phyloP scores from a whole-genome alignment of 1,140 invertebrate genomes.

The Hylaeus volcanicus region DNA sequence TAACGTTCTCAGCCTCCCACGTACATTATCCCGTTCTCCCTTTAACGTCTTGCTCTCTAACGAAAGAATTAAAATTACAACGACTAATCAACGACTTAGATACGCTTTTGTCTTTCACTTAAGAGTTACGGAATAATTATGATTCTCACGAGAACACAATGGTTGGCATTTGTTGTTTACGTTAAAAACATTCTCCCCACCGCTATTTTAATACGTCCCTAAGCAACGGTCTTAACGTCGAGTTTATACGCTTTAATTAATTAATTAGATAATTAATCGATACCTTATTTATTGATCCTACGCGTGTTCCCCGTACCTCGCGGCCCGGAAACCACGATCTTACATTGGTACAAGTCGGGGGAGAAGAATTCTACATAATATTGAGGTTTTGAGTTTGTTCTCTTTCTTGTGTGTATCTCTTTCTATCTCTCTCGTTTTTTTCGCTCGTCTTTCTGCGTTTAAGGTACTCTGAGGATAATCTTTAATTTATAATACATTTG shows the following conservation, averaged over 20 bases:
- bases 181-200: slow-evolving; percentile 68
- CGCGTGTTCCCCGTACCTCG: slow-evolving; percentile 24
- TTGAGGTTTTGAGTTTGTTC: slow-evolving; percentile 65
- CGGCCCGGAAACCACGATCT: slow-evolving; percentile 6
- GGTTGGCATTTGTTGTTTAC: slow-evolving; percentile 69
- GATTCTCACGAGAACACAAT: slow-evolving; percentile 75
- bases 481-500: slow-evolving; percentile 77
- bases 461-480: slow-evolving; percentile 70
- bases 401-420: slow-evolving; percentile 55
- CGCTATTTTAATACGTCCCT: slow-evolving; percentile 67
- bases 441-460: slow-evolving; percentile 55
- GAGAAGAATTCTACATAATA: slow-evolving; percentile 58
- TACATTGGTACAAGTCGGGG: slow-evolving; percentile 23
- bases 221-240: slow-evolving; percentile 68
- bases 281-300: slow-evolving; percentile 69
- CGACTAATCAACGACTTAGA: slow-evolving; percentile 73
- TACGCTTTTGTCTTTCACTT: slow-evolving; percentile 62
- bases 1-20: not conserved
- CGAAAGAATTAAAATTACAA: slow-evolving; percentile 70
- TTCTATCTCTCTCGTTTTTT: slow-evolving; percentile 44
- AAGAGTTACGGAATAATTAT: slow-evolving; percentile 72
- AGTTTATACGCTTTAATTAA: slow-evolving; percentile 69
- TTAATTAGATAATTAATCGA: slow-evolving; percentile 70
- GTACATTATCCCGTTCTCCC: slow-evolving; percentile 8
- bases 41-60: slow-evolving; percentile 43